Conservation (phyloP, 2,113 vertebrate genomes). For the Xenus cinereus region DNA sequence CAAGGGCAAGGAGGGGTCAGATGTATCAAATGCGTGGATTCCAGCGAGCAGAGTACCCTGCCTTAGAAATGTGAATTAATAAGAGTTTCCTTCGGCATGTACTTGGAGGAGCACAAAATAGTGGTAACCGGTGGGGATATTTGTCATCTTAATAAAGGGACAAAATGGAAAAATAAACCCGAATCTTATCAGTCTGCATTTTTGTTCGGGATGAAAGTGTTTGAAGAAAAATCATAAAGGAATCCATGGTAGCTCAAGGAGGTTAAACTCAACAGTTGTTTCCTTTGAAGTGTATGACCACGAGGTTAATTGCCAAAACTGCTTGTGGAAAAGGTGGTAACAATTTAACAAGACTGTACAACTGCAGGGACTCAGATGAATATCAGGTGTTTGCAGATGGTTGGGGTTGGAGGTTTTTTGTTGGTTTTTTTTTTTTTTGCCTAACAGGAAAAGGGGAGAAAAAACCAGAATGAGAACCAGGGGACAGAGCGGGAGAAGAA, state of each 20-base stretch:
- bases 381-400: slow-evolving; percentile 97
- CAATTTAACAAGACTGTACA: slow-evolving; percentile 93
- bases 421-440: slow-evolving; percentile 3
- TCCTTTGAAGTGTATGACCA: slow-evolving; percentile 91
- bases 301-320: slow-evolving; percentile 93
- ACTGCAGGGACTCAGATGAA: slow-evolving; percentile 79
- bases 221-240: slow-evolving; percentile 84
- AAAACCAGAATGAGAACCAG: slow-evolving; percentile 69
- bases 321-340: slow-evolving; percentile 98
- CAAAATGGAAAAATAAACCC: slow-evolving; percentile 72
- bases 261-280: slow-evolving; percentile 90
- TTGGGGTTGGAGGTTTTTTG: background rate
- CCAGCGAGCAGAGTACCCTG: slow-evolving; percentile 35
- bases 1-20: slow-evolving; percentile 70
- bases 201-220: slow-evolving; percentile 83
- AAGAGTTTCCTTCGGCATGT: background rate
- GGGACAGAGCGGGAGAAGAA: slow-evolving; percentile 69
- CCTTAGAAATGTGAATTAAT: slow-evolving; percentile 39
- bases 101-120: background rate
- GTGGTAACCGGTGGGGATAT: background rate
- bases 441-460: slow-evolving; percentile 72
- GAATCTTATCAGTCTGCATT: slow-evolving; percentile 73
- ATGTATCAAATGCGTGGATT: slow-evolving; percentile 60
- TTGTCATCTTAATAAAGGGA: slow-evolving; percentile 74
- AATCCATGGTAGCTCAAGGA: slow-evolving; percentile 80